Conservation (phyloP, 2,888 invertebrate species). For the Aphelenchoides bicaudatus region DNA sequence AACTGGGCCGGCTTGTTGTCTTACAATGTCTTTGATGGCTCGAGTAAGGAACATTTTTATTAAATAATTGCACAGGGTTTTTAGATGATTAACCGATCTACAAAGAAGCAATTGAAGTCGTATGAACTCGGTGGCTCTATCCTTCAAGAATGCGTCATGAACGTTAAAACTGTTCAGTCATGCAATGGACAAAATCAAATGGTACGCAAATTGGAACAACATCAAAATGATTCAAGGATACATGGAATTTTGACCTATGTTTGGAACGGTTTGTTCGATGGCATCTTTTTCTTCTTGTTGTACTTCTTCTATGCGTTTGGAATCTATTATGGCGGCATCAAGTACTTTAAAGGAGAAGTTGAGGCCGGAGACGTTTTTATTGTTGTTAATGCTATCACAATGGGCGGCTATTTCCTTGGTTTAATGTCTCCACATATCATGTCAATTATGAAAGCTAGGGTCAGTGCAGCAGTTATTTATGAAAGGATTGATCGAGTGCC, state of each 20-base stretch:
- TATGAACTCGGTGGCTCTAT: conserved; percentile 27
- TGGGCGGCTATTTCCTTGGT: conserved; percentile 50
- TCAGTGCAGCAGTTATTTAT: conserved; percentile 52
- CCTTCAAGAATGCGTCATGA: conserved; percentile 35
- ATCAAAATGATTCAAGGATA: conserved; percentile 19
- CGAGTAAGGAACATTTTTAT: conserved; percentile 19
- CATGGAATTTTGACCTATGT: conserved; percentile 28
- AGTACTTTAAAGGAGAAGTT: conserved; percentile 15
- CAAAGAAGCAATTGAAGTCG: conserved; percentile 21
- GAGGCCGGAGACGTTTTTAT: conserved; percentile 51
- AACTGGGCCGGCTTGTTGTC: conserved; percentile 21
- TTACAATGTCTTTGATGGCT: conserved; percentile 33
- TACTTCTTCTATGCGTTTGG: conserved; percentile 26
- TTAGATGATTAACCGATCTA: conserved; percentile 27
- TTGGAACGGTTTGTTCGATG: conserved; percentile 35
- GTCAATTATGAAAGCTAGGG: conserved; percentile 51
- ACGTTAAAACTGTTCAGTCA: conserved; percentile 36
- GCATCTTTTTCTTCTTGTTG: conserved; percentile 28
- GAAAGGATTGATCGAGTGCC: conserved; percentile 41
- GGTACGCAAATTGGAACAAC: conserved; percentile 22
- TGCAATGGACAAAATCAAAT: conserved; percentile 33
- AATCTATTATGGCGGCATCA: conserved; percentile 18
- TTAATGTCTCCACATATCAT: conserved; percentile 50
- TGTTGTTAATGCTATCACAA: conserved; percentile 42
- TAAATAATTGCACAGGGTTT: conserved; percentile 8